Base-by-base conservation (phyloP, 2,888 invertebrate species). In the Ctenicera cuprea region DNA sequence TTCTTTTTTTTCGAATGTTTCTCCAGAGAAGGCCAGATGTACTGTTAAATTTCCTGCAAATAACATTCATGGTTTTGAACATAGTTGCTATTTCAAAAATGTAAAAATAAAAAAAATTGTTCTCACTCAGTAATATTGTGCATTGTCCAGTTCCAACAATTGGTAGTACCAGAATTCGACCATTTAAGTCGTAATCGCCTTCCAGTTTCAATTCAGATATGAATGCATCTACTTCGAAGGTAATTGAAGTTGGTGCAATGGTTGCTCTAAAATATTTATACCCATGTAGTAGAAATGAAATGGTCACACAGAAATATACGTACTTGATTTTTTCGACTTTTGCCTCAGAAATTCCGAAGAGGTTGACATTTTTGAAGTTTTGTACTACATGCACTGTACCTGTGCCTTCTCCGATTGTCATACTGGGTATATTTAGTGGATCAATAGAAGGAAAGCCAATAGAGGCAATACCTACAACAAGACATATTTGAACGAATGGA, bases 321-420 rank as follows among this genome's bases (percentile, higher is more conserved):
- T 41, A 41, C 41, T 41, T 41, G 41, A 41, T 7, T 41, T 12
- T n/a, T 41, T 41, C 41, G 2, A 41, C 8, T 4, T 41, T 41
- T 14, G 41, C 41, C 8, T 41, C 41, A 3, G 41, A 12, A 41
- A 41, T 41, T 12, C 41, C 41, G 8, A n/a, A 41, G 8, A 41
- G 2, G 14, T 41, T 41, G 73, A 93, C 89, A 83, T 93, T 91
- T 80, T 88, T 89, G 84, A 92, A 93, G 81, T 90, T 89, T 86
- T 94, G 94, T 12, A 89, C 88, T 59, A 94, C 89, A 79, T 89
- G 89, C 8, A 94, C 93, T 0, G 94, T 91, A 20, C 89, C 88
- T 0, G 88, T 87, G 37, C 92, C 91, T 22, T 84, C 85, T 3
- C 87, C 88, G 43, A 89, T 88, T 11, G 80, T 79, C 37, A 88